A percentile compares a stretch with the other conserved stretches of the same genome.
phyloP scores from a whole-genome alignment of 2,797 vertebrate species.

The Euphonia xanthogaster region DNA sequence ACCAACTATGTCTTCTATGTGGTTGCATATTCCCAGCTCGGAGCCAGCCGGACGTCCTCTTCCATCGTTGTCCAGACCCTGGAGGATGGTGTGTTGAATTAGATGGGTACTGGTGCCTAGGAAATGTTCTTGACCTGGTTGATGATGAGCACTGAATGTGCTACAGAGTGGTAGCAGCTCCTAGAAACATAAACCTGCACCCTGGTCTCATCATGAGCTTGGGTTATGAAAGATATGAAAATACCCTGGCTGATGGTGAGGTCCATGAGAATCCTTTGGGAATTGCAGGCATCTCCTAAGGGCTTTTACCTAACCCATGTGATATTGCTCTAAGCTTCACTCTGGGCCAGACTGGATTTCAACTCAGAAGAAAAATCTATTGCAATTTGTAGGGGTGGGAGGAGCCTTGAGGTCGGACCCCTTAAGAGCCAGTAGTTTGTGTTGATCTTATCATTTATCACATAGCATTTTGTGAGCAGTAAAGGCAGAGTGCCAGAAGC shows the following conservation, averaged over 20 bases:
- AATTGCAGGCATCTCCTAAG: background rate
- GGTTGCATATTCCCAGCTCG: conserved; percentile 93
- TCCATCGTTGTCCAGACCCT: conserved; percentile 86
- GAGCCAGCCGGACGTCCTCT: conserved; percentile 89
- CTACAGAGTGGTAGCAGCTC: background rate
- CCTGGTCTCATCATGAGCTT: background rate
- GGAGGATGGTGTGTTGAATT: conserved; percentile 87
- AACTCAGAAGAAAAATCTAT: background rate
- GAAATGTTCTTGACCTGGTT: background rate
- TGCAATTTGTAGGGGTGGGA: background rate
- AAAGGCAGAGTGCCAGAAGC: conserved; percentile 18
- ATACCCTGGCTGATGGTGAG: background rate
- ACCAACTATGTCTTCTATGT: conserved; percentile 95
- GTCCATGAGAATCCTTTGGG: background rate
- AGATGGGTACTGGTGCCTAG: background rate
- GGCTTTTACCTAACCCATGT: background rate
- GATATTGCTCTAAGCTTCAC: background rate
- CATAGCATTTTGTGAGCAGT: background rate
- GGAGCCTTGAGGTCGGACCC: background rate
- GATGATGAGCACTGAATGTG: background rate
- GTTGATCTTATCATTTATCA: background rate
- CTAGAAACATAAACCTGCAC: background rate
- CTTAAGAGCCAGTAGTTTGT: background rate
- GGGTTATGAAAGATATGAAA: background rate
- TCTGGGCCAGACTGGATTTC: background rate